Percentiles rank a stretch among this genome's conserved stretches.
These are phyloP conservation scores for Pollenia griseotomentosa DNA, from an alignment of 2,888 invertebrate species.

Conservation along the genomic window DNA sequence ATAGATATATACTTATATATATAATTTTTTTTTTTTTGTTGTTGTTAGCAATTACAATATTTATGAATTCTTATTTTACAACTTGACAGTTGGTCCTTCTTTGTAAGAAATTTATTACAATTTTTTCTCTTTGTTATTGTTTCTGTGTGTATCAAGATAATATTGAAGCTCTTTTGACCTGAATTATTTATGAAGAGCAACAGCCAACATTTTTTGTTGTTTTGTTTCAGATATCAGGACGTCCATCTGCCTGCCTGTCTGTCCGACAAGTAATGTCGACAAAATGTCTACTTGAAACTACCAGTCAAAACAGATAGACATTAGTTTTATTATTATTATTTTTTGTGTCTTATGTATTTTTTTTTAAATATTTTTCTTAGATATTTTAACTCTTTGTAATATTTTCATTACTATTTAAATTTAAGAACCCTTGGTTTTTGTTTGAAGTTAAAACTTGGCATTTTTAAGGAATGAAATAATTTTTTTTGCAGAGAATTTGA, in stretches of 20 bases:
- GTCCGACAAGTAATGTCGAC: constrained; percentile 26
- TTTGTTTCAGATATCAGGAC: not conserved
- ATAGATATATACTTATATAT: no score
- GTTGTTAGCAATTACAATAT: constrained; percentile 40
- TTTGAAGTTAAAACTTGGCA: not conserved
- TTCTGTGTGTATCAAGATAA: not conserved
- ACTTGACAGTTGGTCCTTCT: constrained; percentile 31
- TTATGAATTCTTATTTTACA: constrained; percentile 43
- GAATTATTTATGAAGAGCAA: constrained; percentile 33
- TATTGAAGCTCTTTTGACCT: constrained; percentile 13
- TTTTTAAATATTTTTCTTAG: not conserved
- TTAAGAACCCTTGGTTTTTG: not conserved
- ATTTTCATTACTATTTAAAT: not conserved
- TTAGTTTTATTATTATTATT: not conserved
- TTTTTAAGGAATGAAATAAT: not conserved
- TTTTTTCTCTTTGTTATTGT: not conserved
- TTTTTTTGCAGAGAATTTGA: no score
- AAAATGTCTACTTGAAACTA: constrained; percentile 19
- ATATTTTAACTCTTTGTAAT: not conserved
- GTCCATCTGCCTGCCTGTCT: not conserved
- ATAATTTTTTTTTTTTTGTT: not conserved
- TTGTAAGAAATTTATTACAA: constrained; percentile 25
- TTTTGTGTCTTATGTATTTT: not conserved
- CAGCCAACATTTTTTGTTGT: constrained; percentile 38
- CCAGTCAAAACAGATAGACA: constrained; percentile 17